Conservation (phyloP, 2,113 vertebrate species). For the Sigmodon hispidus region DNA sequence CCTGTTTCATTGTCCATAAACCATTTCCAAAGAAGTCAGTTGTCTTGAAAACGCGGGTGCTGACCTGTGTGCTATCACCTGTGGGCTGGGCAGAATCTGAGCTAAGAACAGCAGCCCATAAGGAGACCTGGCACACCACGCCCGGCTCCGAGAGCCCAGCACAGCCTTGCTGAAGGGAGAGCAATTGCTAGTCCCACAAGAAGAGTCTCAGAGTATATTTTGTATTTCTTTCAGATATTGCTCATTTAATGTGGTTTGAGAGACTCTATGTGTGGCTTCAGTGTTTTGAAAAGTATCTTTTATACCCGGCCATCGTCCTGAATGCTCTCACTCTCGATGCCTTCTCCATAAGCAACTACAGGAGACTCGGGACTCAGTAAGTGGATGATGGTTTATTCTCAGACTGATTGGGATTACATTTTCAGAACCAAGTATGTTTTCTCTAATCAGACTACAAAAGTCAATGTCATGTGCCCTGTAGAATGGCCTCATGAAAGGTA, state of each 20-base stretch:
- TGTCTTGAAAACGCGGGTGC: neutral
- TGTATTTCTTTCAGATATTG: slow-evolving; percentile 90
- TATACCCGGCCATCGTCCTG: slow-evolving; percentile 96
- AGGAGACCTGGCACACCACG: neutral
- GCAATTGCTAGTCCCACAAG: slow-evolving; percentile 25
- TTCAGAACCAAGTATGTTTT: slow-evolving; percentile 4
- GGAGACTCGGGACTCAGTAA: slow-evolving; percentile 96
- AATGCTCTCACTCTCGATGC: slow-evolving; percentile 97
- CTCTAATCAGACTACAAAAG: neutral
- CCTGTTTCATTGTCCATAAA: neutral
- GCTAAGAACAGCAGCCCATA: neutral
- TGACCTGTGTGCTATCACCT: neutral
- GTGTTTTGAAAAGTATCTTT: slow-evolving; percentile 96
- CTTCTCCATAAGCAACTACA: slow-evolving; percentile 94
- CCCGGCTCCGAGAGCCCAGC: neutral
- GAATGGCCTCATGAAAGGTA: slow-evolving; percentile 53
- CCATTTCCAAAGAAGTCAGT: neutral
- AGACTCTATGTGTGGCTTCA: slow-evolving; percentile 96
- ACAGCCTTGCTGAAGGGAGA: neutral
- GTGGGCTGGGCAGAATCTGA: neutral
- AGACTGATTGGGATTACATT: slow-evolving; percentile 34
- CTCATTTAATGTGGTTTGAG: slow-evolving; percentile 99
- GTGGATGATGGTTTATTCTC: slow-evolving; percentile 79
- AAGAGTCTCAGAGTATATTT: slow-evolving; percentile 63
- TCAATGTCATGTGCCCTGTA: neutral